These are phyloP conservation scores for Aphidoletes aphidimyza DNA, from an alignment of 2,888 invertebrate species.

Conservation along the genomic window DNA sequence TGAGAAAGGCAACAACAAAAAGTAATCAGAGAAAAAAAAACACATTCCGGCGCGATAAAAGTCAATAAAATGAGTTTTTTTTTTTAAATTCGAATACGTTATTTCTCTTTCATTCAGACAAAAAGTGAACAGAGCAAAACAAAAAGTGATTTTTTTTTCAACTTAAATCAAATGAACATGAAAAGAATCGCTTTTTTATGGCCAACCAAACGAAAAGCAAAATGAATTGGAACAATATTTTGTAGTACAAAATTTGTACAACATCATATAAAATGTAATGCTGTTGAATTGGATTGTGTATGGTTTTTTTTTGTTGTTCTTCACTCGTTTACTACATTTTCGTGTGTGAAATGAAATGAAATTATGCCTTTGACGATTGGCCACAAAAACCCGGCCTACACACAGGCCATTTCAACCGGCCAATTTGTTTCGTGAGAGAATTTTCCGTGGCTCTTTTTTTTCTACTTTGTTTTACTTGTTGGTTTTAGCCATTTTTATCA, in stretches of 20 bases:
- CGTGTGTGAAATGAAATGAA: slow-evolving; percentile 31
- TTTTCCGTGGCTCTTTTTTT: background rate
- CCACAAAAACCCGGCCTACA: slow-evolving; percentile 37
- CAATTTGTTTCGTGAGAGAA: slow-evolving; percentile 27
- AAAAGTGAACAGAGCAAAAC: background rate
- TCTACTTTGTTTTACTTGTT: background rate
- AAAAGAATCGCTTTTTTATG: too few species aligned
- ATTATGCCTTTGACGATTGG: background rate
- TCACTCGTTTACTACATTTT: background rate
- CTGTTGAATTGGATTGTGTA: too few species aligned
- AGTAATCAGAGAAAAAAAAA: background rate
- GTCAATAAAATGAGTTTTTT: slow-evolving; percentile 27
- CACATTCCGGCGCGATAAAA: background rate
- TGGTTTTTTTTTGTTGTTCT: too few species aligned
- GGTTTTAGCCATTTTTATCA: slow-evolving; percentile 28
- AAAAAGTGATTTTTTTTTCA: background rate
- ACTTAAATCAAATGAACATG: background rate
- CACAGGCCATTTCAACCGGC: background rate
- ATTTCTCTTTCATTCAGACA: background rate
- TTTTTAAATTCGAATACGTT: background rate
- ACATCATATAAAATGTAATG: slow-evolving; percentile 36
- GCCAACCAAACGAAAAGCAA: background rate
- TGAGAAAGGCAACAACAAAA: background rate
- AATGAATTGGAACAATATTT: slow-evolving; percentile 14
- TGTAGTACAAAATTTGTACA: too few species aligned